Evolutionary conservation across 2,888 invertebrate genomes (phyloP), one percentile per base, ranked within the genome.

Genomic region (Ariolimax columbianus): DNA sequence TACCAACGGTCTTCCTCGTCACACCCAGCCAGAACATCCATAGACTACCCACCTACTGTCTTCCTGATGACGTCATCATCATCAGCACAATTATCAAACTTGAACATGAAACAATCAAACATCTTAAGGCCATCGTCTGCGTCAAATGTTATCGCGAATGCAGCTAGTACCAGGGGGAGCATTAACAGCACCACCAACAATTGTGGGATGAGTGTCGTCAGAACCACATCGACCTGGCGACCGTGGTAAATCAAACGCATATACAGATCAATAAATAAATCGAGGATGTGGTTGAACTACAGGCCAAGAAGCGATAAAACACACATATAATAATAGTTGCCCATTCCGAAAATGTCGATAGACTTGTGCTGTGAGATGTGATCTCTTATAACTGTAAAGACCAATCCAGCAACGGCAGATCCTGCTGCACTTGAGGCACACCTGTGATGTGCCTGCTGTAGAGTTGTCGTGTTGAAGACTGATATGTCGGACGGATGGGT

Each of bases 161-260:
- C 82, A 43, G 36, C 26, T 14, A 30, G 19, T n/a, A 38, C 17
- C n/a, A 59, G 19, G 40, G 33, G 26, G 17, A 81, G 36, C 51
- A 73, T 1, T 63, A 51, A 26, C 75, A 77, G 33, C 51, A 83
- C 14, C 36, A 38, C 1, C 47, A 36, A 23, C 19, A 77, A 30
- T 23, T 36, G 1, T n/a, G 51, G 70, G 14, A 51, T 3, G 9
- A 77, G 19, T 70, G 70, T 83, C n/a, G 77, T 83, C 19, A 66
- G 70, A 36, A 38, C 83, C 0, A 83, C 83, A n/a, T 83, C 83
- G 36, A 83, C 83, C 23, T 83, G 83, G 83, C 30, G 83, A 40
- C 83, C 83, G 3, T 83, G 83, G 83, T 83, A 36, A 77, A 55
- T 6, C 2, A 23, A 55, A 55, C 55, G n/a, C n/a, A n/a, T n/a